A percentile compares a stretch with the other conserved stretches of the same genome.
Evolutionary conservation across 30 jellyfish, hydroid and myxozoan species (phyloP).

Genomic region (Aurelia sp.): DNA sequence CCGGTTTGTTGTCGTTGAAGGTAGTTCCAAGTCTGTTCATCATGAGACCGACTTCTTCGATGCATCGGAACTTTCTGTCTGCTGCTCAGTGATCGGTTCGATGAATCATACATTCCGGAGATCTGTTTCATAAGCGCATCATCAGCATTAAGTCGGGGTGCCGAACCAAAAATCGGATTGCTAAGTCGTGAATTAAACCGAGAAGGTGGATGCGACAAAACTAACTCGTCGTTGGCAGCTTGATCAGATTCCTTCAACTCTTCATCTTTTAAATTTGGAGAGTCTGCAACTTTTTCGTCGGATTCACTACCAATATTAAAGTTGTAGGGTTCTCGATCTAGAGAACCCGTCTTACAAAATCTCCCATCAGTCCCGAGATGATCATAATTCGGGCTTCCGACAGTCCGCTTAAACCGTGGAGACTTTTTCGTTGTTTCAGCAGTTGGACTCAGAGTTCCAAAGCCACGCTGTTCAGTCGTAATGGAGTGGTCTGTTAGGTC

Average conservation of each 20-base stretch:
- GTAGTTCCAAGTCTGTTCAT: slow-evolving; percentile 44
- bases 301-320: slow-evolving; percentile 12
- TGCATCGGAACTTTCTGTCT: neutral
- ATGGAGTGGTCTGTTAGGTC: neutral
- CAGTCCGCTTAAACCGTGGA: slow-evolving; percentile 47
- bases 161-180: slow-evolving; percentile 60
- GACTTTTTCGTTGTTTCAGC: neutral
- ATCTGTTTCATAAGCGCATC: slow-evolving; percentile 45
- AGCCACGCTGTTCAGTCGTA: neutral
- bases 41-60: slow-evolving; percentile 59
- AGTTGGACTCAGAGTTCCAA: neutral
- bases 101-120: slow-evolving; percentile 5
- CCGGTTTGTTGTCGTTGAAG: slow-evolving; percentile 31
- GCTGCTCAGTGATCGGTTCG: neutral
- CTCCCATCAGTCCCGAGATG: slow-evolving; percentile 73
- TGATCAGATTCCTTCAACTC: neutral
- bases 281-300: neutral
- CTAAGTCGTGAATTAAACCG: slow-evolving; percentile 10
- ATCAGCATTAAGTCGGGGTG: slow-evolving; percentile 50
- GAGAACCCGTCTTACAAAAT: slow-evolving; percentile 59
- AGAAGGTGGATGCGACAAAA: neutral
- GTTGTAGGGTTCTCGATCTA: slow-evolving; percentile 11
- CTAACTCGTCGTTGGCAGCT: slow-evolving; percentile 5
- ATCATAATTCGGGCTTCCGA: slow-evolving; percentile 79
- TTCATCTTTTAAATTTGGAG: neutral